Evolutionary conservation across 2,113 vertebrate species (phyloP).

Genomic region (Erinaceus europaeus): DNA sequence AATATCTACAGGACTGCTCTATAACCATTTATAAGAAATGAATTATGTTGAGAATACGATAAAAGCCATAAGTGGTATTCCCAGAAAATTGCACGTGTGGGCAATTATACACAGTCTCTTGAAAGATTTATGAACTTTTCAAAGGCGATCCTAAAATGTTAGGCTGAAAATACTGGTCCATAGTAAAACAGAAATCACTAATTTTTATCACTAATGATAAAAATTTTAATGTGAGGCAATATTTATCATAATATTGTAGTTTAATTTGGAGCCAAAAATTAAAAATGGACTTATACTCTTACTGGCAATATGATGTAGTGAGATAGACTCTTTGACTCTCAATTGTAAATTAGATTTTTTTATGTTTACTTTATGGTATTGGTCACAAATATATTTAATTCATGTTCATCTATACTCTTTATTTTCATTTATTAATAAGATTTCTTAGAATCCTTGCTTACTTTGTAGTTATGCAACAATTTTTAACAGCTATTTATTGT

Average conservation of each 20-base stretch:
- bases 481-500: not conserved
- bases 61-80: not conserved
- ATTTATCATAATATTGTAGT: slow-evolving; percentile 21
- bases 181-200: not conserved
- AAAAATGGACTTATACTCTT: slow-evolving; percentile 15
- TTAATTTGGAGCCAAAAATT: slow-evolving; percentile 26
- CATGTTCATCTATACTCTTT: slow-evolving; percentile 4
- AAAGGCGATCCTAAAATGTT: not conserved
- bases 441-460: not conserved
- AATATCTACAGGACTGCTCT: too few species aligned
- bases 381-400: not conserved
- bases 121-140: not conserved
- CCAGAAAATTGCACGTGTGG: not conserved
- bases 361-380: too few species aligned
- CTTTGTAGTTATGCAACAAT: not conserved
- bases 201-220: slow-evolving; percentile 26
- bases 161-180: not conserved
- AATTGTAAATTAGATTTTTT: not conserved
- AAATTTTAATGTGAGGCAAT: not conserved
- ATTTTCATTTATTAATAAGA: not conserved
- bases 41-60: not conserved
- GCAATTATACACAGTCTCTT: not conserved
- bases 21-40: not conserved
- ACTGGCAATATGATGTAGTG: not conserved
- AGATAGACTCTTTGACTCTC: slow-evolving; percentile 16